phyloP scores from a whole-genome alignment of 2,797 vertebrate species.

The Scolopax bukidnonensis region DNA sequence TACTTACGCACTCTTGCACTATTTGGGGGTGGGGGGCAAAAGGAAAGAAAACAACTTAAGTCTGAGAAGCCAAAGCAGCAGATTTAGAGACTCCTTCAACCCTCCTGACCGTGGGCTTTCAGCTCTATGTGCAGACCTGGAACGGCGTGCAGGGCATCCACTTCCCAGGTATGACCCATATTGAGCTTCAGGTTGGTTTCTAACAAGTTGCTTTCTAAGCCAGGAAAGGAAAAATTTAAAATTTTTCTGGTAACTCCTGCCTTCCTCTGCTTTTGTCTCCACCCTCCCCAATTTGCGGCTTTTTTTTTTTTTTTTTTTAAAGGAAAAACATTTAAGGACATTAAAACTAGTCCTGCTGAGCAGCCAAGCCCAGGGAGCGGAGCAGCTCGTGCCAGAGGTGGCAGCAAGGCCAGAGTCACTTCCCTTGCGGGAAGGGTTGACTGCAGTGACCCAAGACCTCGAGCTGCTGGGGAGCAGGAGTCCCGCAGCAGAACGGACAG shows the following conservation, averaged over 20 bases:
- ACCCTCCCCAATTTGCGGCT: not conserved
- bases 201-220: not conserved
- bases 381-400: not conserved
- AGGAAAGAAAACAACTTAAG: not conserved
- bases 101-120: not conserved
- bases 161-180: not conserved
- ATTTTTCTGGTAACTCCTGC: not conserved
- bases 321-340: not conserved
- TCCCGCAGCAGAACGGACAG: not conserved
- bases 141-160: not conserved
- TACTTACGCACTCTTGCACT: not conserved
- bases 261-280: not conserved
- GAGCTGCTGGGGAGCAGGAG: not conserved
- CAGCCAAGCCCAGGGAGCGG: not conserved
- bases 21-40: not conserved
- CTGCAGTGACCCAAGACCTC: not conserved
- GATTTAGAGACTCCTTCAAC: not conserved
- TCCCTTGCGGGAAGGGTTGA: constrained; percentile 31
- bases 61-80: not conserved
- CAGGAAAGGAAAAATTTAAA: not conserved
- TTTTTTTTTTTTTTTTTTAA: not conserved
- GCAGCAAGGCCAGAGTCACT: not conserved
- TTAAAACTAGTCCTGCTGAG: not conserved
- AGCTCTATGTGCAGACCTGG: not conserved
- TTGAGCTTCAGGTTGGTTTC: not conserved